Evolutionary conservation across 1,140 invertebrate genomes (phyloP).

Genomic region (Dreissena rostriformis): DNA sequence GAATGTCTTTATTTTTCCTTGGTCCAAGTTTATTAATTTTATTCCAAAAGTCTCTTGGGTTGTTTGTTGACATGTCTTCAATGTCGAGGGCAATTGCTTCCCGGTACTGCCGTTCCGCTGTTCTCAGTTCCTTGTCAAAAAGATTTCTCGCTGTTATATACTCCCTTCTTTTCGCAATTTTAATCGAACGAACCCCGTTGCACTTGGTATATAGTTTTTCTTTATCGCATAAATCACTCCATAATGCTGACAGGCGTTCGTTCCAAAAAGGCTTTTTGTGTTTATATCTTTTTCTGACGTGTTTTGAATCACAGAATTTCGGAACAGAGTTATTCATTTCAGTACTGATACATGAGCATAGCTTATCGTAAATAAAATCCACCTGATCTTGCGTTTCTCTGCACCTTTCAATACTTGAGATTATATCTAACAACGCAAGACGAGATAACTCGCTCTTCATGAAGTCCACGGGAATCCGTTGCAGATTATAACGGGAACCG

Average conservation of each 20-base stretch:
- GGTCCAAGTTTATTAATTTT: slow-evolving; percentile 23
- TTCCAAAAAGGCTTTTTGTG: slow-evolving; percentile 10
- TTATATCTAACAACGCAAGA: slow-evolving; percentile 25
- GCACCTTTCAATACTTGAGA: slow-evolving; percentile 1
- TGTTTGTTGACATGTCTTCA: slow-evolving; percentile 30
- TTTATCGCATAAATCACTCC: slow-evolving; percentile 9
- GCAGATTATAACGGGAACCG: neutral
- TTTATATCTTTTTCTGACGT: neutral
- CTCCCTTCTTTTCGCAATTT: neutral
- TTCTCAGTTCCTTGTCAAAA: slow-evolving; percentile 29
- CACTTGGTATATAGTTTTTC: slow-evolving; percentile 24
- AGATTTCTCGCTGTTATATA: slow-evolving; percentile 2
- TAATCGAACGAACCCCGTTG: neutral
- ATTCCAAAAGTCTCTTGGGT: slow-evolving; percentile 40
- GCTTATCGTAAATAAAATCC: slow-evolving; percentile 42
- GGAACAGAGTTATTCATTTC: slow-evolving; percentile 30
- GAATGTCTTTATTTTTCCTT: neutral
- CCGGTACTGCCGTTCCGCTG: slow-evolving; percentile 18
- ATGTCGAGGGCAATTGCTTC: slow-evolving; percentile 13
- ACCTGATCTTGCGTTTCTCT: slow-evolving; percentile 33
- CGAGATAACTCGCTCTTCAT: slow-evolving; percentile 20
- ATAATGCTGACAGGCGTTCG: slow-evolving; percentile 20
- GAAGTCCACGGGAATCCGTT: neutral
- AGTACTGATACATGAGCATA: slow-evolving; percentile 3
- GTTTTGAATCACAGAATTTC: neutral